Base-by-base conservation (phyloP, 2,888 invertebrate species). In the Pycnomerus fuliginosus region DNA sequence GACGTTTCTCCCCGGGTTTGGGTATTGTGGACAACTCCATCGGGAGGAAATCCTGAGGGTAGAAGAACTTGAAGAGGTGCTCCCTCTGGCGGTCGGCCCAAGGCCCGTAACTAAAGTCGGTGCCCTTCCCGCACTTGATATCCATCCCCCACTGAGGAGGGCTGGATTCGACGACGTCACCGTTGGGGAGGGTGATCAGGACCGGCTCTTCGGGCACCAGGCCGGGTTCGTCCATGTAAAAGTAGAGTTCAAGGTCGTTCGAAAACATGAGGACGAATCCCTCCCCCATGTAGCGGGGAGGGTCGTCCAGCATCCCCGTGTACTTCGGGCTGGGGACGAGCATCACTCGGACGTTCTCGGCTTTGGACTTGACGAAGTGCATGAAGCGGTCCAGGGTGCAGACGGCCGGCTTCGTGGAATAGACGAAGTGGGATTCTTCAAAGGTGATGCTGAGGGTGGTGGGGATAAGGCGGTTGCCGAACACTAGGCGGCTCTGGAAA, bases 41-140 rank as follows among this genome's bases (percentile, higher is more conserved):
- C 44, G 85, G 83, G 64, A 87, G 83, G 73, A 85, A 91, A 68
- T 90, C 87, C 52, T 88, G 85, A 3, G 95, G 98, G 68, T 90
- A 97, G 75, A 99, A 99, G 72, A 97, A 95, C 73, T 86, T 91
- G 73, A 92, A 97, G 17, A 99, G 76, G 71, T 91, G 86, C 67
- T 96, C 96, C 51, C 98, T 81, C 69, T 99, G 98, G 34, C 96
- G 80, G 69, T 99, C 98, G 2, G 97, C 98, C 98, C 98, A 99
- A 0, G 98, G 98, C 0, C 98, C 98, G 67, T 98, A 99, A 71
- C 95, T 96, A 61, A 99, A 91, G 66, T 95, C 92, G 2, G 91
- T 92, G 0, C 81, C 95, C 73, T 94, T 95, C 1, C 94, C 90
- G 67, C 94, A 92, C 70, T 94, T 95, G 38, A 96, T 88, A 69